phyloP scores from a whole-genome alignment of 2,113 vertebrate genomes.

The Toxostoma redivivum region DNA sequence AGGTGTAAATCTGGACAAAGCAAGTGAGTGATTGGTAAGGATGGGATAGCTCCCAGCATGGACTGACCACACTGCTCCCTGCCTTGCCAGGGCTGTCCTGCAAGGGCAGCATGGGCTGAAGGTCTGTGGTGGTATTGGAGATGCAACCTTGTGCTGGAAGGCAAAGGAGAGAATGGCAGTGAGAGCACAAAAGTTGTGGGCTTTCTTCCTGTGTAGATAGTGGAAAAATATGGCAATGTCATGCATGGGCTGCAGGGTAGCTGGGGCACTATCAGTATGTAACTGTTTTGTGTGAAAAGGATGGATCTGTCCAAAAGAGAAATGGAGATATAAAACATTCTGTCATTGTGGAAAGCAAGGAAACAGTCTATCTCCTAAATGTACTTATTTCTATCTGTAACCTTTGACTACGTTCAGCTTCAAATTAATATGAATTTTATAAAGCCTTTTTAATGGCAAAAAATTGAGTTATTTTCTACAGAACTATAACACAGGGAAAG shows the following conservation, averaged over 20 bases:
- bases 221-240: background rate
- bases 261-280: background rate
- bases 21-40: background rate
- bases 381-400: background rate
- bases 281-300: background rate
- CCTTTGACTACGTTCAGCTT: background rate
- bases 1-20: background rate
- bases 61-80: fast-evolving
- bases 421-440: background rate
- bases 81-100: background rate
- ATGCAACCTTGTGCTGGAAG: background rate
- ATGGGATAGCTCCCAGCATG: background rate
- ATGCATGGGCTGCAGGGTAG: fast-evolving
- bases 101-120: background rate
- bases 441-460: background rate
- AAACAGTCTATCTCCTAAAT: background rate
- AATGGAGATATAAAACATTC: background rate
- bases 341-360: background rate
- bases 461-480: background rate
- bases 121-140: background rate
- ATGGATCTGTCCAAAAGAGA: background rate
- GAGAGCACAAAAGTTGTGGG: background rate
- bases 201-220: background rate
- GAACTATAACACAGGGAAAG: background rate
- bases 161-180: background rate